Evolutionary conservation across 2,113 vertebrate species (phyloP), one percentile per base, ranked within the genome.

Genomic region (Lamprotornis superbus): DNA sequence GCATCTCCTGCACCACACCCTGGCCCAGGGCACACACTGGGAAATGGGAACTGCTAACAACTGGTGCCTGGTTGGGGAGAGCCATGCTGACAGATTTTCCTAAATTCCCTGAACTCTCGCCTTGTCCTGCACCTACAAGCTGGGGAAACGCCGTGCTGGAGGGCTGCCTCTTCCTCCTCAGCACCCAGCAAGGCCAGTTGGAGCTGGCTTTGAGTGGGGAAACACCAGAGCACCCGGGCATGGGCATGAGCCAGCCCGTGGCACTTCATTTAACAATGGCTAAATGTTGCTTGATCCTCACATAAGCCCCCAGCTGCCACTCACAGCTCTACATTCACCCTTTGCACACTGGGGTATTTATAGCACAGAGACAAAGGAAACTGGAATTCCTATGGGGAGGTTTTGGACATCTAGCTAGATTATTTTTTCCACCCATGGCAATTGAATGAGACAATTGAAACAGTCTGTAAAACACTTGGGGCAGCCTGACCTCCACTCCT

Each of bases 181-280:
- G 44, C 2, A 1, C 63, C 25, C 60, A 40, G 46, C 4, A 0
- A 75, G 40, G 53, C 44, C 46, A 0, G 0, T 18, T 0, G 2
- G 46, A 42, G 55, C 68, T 95, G 82, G 22, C 82, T 94, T 57
- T 69, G 74, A 47, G 44, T 15, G 16, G 50, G 91, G 82, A 92
- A 91, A 63, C 87, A 76, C 74, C 67, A 49, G 27, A 49, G 21
- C 5, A 28, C 47, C 53, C 0, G 0, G 68, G 30, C 61, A 63
- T 39, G 39, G 75, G 42, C 3, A 1, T 30, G 46, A 95, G 89
- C 95, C 96, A 97, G 77, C 3, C 0, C 8, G 8, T 84, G 74
- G 87, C 94, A 92, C 96, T 95, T 94, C 69, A 80, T 73, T 95
- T 94, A 90, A 97, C 91, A 92, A 95, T 90, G 84, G 93, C 44